Base-by-base conservation (phyloP, 2,888 invertebrate genomes). In the Epistrophe grossulariae region DNA sequence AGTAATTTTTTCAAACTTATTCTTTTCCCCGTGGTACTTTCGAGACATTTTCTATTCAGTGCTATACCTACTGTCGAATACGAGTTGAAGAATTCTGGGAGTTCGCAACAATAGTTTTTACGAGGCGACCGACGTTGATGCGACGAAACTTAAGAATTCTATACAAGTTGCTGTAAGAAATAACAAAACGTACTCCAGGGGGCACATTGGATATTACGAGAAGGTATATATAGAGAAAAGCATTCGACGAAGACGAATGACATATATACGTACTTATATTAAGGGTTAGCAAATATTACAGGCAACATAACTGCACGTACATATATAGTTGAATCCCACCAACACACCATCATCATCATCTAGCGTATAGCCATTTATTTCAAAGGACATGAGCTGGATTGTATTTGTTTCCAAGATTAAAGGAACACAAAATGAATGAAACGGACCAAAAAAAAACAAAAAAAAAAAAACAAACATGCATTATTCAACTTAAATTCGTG, bases 401-500 rank as follows among this genome's bases (percentile, higher is more conserved):
- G 68, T 64, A 38, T 40, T 71, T 64, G 38, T 66, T 66, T 19
- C 5, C 28, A 24, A 50, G 50, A 68, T 24, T 52, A 68, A 52
- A 68, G 15, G 17, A 68, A 68, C 68, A 68, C 28, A 66, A 28
- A 38, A 66, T 40, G 13, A 19, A 43, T 28, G 19, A 50, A 31
- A 31, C 1, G 11, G 70, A 68, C 60, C n/a, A n/a, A n/a, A n/a
- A n/a, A n/a, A 4, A 6, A 60, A 43, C 2, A 52, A 17, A 19
- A 35, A 38, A 31, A 52, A 38, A 31, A 35, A 40, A 40, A 31
- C 35, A 70, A 68, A 48, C 43, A 66, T 77, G 13, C 43, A 76
- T 84, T 76, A 79, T 79, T 79, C 52, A 79, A 77, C 72, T 81
- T 84, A 48, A 84, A 85, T 78, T 82, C 74, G 17, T 57, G 50